Evolutionary conservation across 2,797 vertebrate genomes (phyloP).

Genomic region (Tauraco hartlaubi): DNA sequence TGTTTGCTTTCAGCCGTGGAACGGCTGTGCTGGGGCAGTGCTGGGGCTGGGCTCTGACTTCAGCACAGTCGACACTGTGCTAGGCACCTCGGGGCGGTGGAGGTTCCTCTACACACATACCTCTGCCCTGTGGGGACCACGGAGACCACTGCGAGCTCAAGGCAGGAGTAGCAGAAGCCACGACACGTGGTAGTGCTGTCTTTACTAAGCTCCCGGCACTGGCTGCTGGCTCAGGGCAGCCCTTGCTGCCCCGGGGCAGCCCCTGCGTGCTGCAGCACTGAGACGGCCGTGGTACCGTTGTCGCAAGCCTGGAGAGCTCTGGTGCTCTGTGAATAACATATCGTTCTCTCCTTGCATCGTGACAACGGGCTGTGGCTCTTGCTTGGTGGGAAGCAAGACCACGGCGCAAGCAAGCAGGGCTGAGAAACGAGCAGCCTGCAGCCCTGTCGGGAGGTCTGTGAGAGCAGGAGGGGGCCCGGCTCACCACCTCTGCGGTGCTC

Average conservation of each 20-base stretch:
- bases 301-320: not conserved
- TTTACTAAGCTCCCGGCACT: accelerated
- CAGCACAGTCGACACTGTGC: accelerated
- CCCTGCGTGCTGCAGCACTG: accelerated
- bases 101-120: not conserved
- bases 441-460: not conserved
- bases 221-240: not conserved
- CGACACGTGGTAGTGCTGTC: not conserved
- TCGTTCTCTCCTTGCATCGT: not conserved
- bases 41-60: not conserved
- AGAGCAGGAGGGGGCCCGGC: not conserved
- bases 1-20: not conserved
- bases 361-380: not conserved
- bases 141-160: not conserved
- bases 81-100: not conserved
- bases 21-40: not conserved
- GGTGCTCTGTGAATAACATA: not conserved
- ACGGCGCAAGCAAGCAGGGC: not conserved
- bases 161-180: not conserved
- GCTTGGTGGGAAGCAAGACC: not conserved
- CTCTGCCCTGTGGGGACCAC: accelerated
- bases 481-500: not conserved
- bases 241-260: not conserved
- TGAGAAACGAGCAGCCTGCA: not conserved
- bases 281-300: not conserved